phyloP scores from a whole-genome alignment of 2,888 invertebrate genomes.

The Macroteleia sp. region DNA sequence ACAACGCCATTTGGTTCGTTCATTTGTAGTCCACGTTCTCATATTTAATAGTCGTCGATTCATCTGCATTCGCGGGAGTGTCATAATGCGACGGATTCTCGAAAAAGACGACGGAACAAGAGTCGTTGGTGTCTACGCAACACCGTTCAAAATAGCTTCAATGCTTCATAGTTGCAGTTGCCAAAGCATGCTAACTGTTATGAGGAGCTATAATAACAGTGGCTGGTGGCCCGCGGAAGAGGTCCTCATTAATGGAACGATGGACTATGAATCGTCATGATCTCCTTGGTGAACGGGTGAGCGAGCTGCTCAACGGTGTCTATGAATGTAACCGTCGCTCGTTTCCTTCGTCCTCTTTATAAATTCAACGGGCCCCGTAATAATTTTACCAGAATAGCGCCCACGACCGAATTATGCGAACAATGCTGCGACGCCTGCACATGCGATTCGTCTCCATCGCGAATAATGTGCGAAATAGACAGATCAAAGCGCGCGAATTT shows the following conservation, averaged over 20 bases:
- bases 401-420: slow-evolving; percentile 64
- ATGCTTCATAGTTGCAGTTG: slow-evolving; percentile 76
- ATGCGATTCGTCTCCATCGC: slow-evolving; percentile 62
- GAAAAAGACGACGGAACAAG: slow-evolving; percentile 71
- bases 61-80: slow-evolving; percentile 58
- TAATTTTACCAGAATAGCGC: slow-evolving; percentile 69
- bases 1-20: slow-evolving; percentile 52
- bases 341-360: slow-evolving; percentile 31
- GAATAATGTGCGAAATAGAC: slow-evolving; percentile 54
- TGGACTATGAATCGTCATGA: slow-evolving; percentile 81
- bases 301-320: slow-evolving; percentile 44
- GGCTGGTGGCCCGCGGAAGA: slow-evolving; percentile 64
- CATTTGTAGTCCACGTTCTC: slow-evolving; percentile 36
- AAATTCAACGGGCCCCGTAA: slow-evolving; percentile 54
- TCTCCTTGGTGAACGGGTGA: slow-evolving; percentile 63
- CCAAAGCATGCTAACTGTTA: slow-evolving; percentile 76
- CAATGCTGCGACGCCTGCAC: slow-evolving; percentile 66
- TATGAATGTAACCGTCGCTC: slow-evolving; percentile 61
- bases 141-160: slow-evolving; percentile 77
- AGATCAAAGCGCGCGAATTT: slow-evolving; percentile 57
- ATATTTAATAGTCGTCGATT: slow-evolving; percentile 58
- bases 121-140: slow-evolving; percentile 73
- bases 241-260: slow-evolving; percentile 81
- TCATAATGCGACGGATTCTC: slow-evolving; percentile 36
- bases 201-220: slow-evolving; percentile 82